Evolutionary conservation across 2,888 invertebrate genomes (phyloP), one percentile per base, ranked within the genome.

Genomic region (Venustoraphidia nigricollis): DNA sequence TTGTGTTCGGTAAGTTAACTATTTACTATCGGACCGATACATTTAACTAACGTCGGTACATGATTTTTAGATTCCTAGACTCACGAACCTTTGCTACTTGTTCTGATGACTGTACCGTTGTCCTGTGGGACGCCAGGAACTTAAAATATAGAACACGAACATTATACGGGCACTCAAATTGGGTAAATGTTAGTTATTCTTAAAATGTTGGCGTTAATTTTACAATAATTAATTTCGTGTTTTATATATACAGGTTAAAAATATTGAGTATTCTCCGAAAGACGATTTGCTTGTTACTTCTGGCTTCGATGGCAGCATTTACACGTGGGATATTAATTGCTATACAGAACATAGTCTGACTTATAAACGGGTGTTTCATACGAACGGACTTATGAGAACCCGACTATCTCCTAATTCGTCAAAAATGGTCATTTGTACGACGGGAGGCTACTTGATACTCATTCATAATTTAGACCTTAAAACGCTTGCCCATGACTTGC

Each of bases 291-390:
- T 95, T 50, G 81, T 95, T 10, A 92, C 92, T 0, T 93, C 92
- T 1, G 93, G 91, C 0, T 85, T 94, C 61, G 94, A 95, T 65
- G 93, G 93, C 10, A 87, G 86, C 59, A 88, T 95, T 60, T 91
- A 85, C 59, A 85, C 91, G 0, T 95, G 95, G 95, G 90, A 94
- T 62, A 86, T 94, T 35, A 91, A 91, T 64, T 85, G 83, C 60
- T 84, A 76, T 53, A 83, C 86, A 1, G 88, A 88, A 62, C 80
- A 77, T 59, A 84, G 82, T 55, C 72, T 84, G 56, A 72, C 83
- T 41, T 83, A 83, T 62, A 82, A 84, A 60, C 79, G 86, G 61
- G 85, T 91, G 10, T 92, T 94, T 64, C 81, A 89, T 60, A 89
- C 90, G 49, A 84, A 86, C 51, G 79, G 75, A 1, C 64, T 91